phyloP scores from a whole-genome alignment of 2,797 vertebrate species.

The Cossypha dichroa region DNA sequence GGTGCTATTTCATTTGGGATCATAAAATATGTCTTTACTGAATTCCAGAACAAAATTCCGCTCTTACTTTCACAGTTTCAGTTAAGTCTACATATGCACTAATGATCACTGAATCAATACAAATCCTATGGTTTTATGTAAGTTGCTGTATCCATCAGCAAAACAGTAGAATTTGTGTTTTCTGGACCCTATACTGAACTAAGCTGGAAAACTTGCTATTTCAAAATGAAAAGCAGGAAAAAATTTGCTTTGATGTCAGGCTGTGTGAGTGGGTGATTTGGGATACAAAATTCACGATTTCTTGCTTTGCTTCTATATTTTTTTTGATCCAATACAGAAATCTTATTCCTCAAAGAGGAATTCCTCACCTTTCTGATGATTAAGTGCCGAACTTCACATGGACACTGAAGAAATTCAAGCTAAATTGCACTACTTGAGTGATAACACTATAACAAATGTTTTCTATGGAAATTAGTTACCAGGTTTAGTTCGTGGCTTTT shows the following conservation, averaged over 20 bases:
- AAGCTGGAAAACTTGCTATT: neutral
- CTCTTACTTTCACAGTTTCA: neutral
- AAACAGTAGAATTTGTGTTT: neutral
- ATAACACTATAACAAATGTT: neutral
- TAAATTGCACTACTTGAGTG: neutral
- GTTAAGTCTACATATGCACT: neutral
- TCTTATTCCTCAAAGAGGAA: neutral
- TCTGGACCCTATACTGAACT: neutral
- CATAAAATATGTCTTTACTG: neutral
- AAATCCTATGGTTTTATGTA: neutral
- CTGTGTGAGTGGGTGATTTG: neutral
- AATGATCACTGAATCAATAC: neutral
- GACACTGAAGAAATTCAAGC: neutral
- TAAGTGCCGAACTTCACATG: neutral
- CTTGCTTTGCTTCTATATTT: neutral
- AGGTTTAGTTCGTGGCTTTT: constrained; percentile 63
- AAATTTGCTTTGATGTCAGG: neutral
- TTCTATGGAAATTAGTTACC: constrained; percentile 65
- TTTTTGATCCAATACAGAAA: neutral
- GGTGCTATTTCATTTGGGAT: neutral
- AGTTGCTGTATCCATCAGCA: neutral
- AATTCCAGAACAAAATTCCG: neutral
- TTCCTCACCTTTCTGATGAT: neutral
- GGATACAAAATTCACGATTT: neutral
- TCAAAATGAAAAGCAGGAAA: neutral